Percentiles rank a stretch among this genome's conserved stretches.
Conservation (phyloP, 2,113 vertebrate genomes). For the Labrus mixtus region DNA sequence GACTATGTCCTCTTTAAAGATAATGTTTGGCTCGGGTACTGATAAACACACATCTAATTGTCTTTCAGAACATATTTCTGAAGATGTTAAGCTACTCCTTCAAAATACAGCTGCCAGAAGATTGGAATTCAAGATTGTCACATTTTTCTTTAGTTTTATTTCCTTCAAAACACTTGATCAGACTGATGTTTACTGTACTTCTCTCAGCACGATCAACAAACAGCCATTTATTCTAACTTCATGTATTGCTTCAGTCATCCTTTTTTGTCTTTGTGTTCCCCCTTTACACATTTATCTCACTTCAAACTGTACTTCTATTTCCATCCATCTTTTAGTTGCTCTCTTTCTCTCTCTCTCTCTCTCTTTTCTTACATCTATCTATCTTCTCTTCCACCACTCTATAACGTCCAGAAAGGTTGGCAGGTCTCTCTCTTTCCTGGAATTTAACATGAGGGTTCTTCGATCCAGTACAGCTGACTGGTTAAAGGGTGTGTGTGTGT, state of each 20-base stretch:
- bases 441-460: conserved; percentile 54
- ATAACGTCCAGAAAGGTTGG: neutral
- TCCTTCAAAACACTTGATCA: neutral
- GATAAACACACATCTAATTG: too few species aligned
- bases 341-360: neutral
- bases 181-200: neutral
- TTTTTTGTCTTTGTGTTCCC: neutral
- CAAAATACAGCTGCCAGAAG: too few species aligned
- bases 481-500: neutral
- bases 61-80: too few species aligned
- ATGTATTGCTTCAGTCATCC: neutral
- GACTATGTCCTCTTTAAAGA: too few species aligned
- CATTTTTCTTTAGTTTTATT: too few species aligned
- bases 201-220: neutral
- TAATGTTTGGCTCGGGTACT: too few species aligned
- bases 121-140: too few species aligned
- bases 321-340: neutral
- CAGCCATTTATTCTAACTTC: neutral
- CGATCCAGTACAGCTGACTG: conserved; percentile 51
- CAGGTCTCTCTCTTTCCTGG: conserved; percentile 34
- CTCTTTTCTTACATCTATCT: too few species aligned
- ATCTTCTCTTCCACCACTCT: neutral
- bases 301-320: neutral
- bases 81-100: too few species aligned
- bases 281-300: neutral